phyloP scores from a whole-genome alignment of 2,888 invertebrate species.

The Chrysolina americana region DNA sequence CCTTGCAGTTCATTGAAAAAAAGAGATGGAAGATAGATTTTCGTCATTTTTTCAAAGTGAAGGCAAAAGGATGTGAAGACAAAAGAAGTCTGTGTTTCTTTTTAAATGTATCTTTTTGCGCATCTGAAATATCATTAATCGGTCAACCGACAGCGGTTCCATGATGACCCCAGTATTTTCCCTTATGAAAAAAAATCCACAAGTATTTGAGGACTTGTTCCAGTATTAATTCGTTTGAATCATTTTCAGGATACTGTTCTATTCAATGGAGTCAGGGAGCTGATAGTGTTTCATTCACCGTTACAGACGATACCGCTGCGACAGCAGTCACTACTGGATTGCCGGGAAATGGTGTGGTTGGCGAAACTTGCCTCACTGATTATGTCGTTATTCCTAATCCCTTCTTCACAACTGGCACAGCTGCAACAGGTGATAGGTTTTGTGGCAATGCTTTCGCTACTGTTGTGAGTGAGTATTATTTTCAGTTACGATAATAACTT shows the following conservation, averaged over 20 bases:
- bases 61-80: no score
- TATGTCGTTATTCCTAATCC: constrained; percentile 84
- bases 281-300: constrained; percentile 78
- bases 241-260: constrained; percentile 75
- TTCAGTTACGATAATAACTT: no score
- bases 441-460: constrained; percentile 81
- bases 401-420: constrained; percentile 64
- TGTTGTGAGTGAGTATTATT: constrained; percentile 74
- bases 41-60: no score
- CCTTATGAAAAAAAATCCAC: no score
- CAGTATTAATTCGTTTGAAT: background rate
- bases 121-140: no score
- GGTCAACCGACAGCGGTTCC: no score
- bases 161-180: no score
- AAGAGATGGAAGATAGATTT: no score
- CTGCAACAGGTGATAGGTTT: constrained; percentile 77
- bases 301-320: constrained; percentile 80
- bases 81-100: no score
- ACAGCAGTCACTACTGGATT: constrained; percentile 74
- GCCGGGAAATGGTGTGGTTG: constrained; percentile 74
- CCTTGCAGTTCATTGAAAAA: no score
- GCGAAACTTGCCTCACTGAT: constrained; percentile 78
- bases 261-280: constrained; percentile 76
- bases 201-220: no score
- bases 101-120: no score